These are phyloP conservation scores for Graptemys geographica DNA, from an alignment of 2,797 vertebrate species.

Conservation along the genomic window DNA sequence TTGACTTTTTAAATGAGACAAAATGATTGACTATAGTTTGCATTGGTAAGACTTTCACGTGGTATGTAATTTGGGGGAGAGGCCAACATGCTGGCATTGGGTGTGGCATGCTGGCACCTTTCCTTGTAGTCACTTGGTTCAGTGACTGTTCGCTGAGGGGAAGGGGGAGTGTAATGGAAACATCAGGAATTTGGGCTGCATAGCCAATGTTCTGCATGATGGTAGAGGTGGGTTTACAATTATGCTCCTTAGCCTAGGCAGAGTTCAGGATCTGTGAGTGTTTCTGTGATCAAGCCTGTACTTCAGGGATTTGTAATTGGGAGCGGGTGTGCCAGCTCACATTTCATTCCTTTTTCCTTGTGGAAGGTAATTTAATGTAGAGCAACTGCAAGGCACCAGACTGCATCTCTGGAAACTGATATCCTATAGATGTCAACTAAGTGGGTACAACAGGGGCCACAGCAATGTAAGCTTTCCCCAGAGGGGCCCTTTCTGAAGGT, in stretches of 20 bases:
- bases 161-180: background rate
- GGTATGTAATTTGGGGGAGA: background rate
- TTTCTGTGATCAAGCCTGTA: background rate
- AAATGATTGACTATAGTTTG: background rate
- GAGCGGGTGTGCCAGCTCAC: background rate
- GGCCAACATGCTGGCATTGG: slow-evolving; percentile 37
- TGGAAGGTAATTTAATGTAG: background rate
- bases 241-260: background rate
- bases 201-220: background rate
- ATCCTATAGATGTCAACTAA: background rate
- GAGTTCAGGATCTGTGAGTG: background rate
- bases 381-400: background rate
- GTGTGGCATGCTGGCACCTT: slow-evolving; percentile 47
- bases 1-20: background rate
- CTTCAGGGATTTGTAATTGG: background rate
- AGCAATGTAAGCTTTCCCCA: background rate
- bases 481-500: background rate
- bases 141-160: slow-evolving; percentile 8
- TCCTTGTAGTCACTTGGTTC: background rate
- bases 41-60: slow-evolving; percentile 38
- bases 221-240: background rate
- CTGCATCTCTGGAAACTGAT: background rate
- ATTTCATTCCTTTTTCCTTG: background rate
- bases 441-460: background rate
- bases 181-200: background rate